Evolutionary conservation across 1,140 invertebrate genomes (phyloP).

Genomic region (Caenorhabditis latens): DNA sequence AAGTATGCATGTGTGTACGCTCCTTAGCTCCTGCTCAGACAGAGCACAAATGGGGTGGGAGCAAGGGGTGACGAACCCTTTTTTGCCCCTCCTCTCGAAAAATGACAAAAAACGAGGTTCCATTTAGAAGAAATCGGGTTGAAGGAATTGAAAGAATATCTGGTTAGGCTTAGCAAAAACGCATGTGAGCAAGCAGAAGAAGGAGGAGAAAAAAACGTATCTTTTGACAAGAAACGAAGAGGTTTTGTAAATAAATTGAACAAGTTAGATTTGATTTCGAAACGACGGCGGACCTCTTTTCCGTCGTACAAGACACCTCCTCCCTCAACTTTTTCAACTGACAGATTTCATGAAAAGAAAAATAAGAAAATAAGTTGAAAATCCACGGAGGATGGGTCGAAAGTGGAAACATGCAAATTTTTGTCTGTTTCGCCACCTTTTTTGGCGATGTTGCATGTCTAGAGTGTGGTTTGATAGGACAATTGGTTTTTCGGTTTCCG

Average conservation of each 20-base stretch:
- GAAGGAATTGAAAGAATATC: slow-evolving; percentile 21
- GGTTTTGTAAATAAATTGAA: slow-evolving; percentile 52
- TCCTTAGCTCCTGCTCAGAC: not conserved
- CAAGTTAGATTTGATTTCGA: slow-evolving; percentile 49
- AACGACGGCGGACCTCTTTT: slow-evolving; percentile 7
- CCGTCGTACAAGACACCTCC: slow-evolving; percentile 12
- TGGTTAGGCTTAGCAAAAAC: not conserved
- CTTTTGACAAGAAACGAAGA: slow-evolving; percentile 51
- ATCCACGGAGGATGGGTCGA: not conserved
- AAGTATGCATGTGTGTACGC: not conserved
- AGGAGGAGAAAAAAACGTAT: not conserved
- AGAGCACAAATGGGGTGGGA: not conserved
- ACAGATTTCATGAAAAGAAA: not conserved
- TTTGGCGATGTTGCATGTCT: not conserved
- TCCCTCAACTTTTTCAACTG: not conserved
- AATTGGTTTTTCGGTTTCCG: slow-evolving; percentile 8
- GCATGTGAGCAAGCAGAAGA: not conserved
- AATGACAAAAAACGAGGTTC: slow-evolving; percentile 2
- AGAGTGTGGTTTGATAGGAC: slow-evolving; percentile 2
- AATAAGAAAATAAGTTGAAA: not conserved
- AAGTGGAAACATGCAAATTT: slow-evolving; percentile 39
- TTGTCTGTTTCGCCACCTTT: not conserved
- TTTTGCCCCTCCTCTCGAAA: not conserved
- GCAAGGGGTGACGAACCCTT: not conserved
- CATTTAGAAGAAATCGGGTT: slow-evolving; percentile 12